Evolutionary conservation across 2,113 vertebrate genomes (phyloP).

Genomic region (Nothobranchius kuhntae): DNA sequence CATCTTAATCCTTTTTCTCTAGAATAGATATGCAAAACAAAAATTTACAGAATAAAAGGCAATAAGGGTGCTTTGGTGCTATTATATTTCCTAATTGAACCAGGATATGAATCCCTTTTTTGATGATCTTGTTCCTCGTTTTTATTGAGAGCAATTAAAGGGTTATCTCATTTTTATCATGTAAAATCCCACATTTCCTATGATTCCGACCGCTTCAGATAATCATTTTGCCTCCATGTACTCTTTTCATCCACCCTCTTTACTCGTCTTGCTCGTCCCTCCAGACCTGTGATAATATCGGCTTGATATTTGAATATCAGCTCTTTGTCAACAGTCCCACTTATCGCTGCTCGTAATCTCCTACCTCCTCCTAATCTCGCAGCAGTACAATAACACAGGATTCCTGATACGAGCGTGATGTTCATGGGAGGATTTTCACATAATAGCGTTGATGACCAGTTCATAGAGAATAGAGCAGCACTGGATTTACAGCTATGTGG

Average conservation of each 20-base stretch:
- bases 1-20: too few species aligned
- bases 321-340: slow-evolving; percentile 8
- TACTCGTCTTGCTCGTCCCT: slow-evolving; percentile 9
- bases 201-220: neutral
- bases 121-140: too few species aligned
- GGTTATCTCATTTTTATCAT: neutral
- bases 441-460: slow-evolving; percentile 13
- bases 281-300: slow-evolving; percentile 26
- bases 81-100: too few species aligned
- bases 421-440: slow-evolving; percentile 8
- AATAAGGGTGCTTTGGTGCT: too few species aligned
- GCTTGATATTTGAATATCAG: slow-evolving; percentile 47
- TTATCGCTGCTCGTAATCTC: slow-evolving; percentile 26
- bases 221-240: neutral
- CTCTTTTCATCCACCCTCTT: neutral
- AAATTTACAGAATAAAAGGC: too few species aligned
- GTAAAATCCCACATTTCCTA: neutral
- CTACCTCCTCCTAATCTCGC: neutral
- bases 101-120: neutral
- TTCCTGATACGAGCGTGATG: neutral
- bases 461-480: slow-evolving; percentile 1
- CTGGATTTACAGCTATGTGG: slow-evolving; percentile 11
- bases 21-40: too few species aligned
- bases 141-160: too few species aligned
- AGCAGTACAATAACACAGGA: neutral